These are phyloP conservation scores for Drosophila bunnanda DNA, from an alignment of 2,888 invertebrate genomes.

Conservation along the genomic window DNA sequence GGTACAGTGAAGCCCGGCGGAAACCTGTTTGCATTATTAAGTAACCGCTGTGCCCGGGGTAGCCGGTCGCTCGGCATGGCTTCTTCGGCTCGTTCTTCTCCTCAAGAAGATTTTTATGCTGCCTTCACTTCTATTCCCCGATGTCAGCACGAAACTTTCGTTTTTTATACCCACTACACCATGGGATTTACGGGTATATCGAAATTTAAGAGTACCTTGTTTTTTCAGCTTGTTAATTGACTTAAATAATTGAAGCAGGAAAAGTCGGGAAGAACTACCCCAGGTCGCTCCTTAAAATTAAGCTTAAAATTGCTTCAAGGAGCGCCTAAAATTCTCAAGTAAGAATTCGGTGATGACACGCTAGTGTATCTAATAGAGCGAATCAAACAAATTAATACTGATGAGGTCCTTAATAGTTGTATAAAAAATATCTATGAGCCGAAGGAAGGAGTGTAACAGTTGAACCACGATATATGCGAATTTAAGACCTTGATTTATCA, in stretches of 20 bases:
- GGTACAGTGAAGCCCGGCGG: slow-evolving; percentile 28
- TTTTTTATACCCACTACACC: slow-evolving; percentile 56
- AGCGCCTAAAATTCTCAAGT: not conserved
- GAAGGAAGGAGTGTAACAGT: not conserved
- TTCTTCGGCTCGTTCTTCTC: slow-evolving; percentile 62
- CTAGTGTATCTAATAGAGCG: not conserved
- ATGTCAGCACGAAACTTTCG: slow-evolving; percentile 65
- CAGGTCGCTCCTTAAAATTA: not conserved
- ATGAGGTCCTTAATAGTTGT: not conserved
- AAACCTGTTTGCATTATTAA: slow-evolving; percentile 79
- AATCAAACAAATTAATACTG: not conserved
- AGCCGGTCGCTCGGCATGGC: slow-evolving; percentile 56
- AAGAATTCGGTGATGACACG: not conserved
- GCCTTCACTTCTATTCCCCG: slow-evolving; percentile 43
- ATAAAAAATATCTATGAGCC: not conserved
- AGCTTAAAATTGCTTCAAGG: not conserved
- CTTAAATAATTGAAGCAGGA: not conserved
- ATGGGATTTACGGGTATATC: slow-evolving; percentile 40
- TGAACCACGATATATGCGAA: not conserved
- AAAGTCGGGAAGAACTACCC: not conserved
- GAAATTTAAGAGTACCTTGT: not conserved
- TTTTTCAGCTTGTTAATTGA: not conserved
- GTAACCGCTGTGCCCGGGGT: slow-evolving; percentile 61
- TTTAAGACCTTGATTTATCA: not conserved
- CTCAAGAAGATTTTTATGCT: slow-evolving; percentile 55